Base-by-base conservation (phyloP, 2,888 invertebrate species). In the Trachelus iudaicus region DNA sequence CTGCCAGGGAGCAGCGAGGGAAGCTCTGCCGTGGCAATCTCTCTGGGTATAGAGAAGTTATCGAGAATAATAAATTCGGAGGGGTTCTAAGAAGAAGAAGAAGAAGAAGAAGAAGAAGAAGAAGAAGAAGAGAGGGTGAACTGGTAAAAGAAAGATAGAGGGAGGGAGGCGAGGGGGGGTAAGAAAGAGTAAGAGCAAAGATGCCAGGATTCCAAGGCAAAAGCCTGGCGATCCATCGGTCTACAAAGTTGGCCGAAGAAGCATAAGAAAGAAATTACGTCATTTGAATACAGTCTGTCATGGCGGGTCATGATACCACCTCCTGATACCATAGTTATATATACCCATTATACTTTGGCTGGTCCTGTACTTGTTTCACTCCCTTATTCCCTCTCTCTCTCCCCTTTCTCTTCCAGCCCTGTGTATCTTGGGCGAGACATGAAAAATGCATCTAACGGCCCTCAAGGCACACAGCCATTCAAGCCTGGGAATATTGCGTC, bases 381-480 rank as follows among this genome's bases (percentile, higher is more conserved):
- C 71, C 34, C 68, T n/a, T 34, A 9, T 3, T 76, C 56, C 34
- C 40, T 75, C 31, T 30, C 74, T 31, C 31, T 12, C 11, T 30
- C 4, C 12, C 30, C 13, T 31, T 15, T 13, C 33, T 33, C 33
- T 31, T 76, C 74, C 76, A 79, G 76, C 78, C 80, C 82, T 84
- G 82, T 87, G 84, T 85, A 86, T 87, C 85, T 86, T 85, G 83
- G 83, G 81, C 84, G 83, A 83, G 89, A 88, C 90, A 90, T 90
- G 90, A 90, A 90, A 90, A 90, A 90, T 90, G 90, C 89, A 90
- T 90, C 86, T 83, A 84, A 87, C 87, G 82, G 85, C 85, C 88
- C 88, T 87, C 83, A 81, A 87, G 89, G 87, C 89, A 89, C 89
- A 89, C 87, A 84, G 84, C 87, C 87, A 87, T 89, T 89, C 89